phyloP scores from a whole-genome alignment of 2,113 vertebrate species.

The Orycteropus afer region DNA sequence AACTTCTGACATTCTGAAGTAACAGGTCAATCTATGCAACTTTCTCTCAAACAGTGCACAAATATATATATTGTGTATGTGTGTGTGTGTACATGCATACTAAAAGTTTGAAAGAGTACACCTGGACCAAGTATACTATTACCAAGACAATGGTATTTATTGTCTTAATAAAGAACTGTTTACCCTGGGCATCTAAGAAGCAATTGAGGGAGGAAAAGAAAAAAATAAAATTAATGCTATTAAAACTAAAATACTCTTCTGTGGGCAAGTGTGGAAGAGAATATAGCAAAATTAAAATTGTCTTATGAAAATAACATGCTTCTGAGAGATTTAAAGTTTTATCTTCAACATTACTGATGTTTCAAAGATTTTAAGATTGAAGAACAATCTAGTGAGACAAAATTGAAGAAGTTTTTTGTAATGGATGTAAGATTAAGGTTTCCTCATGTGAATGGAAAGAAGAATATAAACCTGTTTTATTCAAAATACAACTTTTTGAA shows the following conservation, averaged over 20 bases:
- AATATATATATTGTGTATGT: not conserved
- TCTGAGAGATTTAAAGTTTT: not conserved
- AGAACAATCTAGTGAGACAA: not conserved
- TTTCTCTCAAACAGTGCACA: not conserved
- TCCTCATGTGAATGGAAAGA: not conserved
- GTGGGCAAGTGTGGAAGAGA: not conserved
- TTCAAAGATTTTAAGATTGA: not conserved
- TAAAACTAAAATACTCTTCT: not conserved
- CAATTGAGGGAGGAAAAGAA: not conserved
- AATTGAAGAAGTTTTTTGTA: not conserved
- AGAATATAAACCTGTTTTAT: not conserved
- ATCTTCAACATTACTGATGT: not conserved
- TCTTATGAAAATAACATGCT: not conserved
- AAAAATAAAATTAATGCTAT: not conserved
- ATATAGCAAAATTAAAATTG: not conserved
- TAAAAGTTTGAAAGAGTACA: not conserved
- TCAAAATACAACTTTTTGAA: not conserved
- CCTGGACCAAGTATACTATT: not conserved
- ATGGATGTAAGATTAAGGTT: not conserved
- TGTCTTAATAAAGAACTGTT: not conserved
- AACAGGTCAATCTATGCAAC: not conserved
- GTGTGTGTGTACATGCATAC: not conserved
- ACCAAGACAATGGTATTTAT: not conserved
- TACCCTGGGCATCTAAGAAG: not conserved
- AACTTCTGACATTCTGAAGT: not conserved